Evolutionary conservation across 2,888 invertebrate genomes (phyloP), one percentile per base, ranked within the genome.

Genomic region (Lasioglossum zephyrum): DNA sequence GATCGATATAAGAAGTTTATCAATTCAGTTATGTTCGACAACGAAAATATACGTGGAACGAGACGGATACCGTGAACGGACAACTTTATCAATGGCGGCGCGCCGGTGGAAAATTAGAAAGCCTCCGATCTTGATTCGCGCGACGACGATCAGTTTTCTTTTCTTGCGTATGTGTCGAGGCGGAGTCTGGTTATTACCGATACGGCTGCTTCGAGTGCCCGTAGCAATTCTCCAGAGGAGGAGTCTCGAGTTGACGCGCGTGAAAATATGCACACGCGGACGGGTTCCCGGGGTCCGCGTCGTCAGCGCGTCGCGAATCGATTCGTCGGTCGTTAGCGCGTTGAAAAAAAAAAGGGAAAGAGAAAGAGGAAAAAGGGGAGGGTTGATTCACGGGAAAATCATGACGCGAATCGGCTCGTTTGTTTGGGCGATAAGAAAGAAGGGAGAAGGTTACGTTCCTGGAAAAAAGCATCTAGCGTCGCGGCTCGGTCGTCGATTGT

Each of bases 401-500:
- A 49, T 9, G 49, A 2, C 36, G 26, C 13, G 41, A 53, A 63
- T 70, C 26, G 44, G 47, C 18, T 31, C 22, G 31, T 53, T 69
- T 44, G 79, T 53, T 66, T 11, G 66, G 18, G 22, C 79, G 81
- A 73, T 63, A 63, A 53, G 6, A 13, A 22, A 3, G 9, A 18
- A 22, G 5, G n/a, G 41, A 18, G 41, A 73, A 73, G 80, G 73
- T 74, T 41, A 31, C 44, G 80, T 82, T 79, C 53, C 49, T 36
- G 73, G 81, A 63, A 80, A 49, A 41, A 53, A 53, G 36, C 36
- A 63, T 26, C 41, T 72, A 60, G 60, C 60, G n/a, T 60, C 26
- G 60, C 2, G 5, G 31, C 16, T 69, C 39, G 36, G 5, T 31
- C 36, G 36, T 66, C 18, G 66, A 4, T 36, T 31, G 74, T 82